phyloP scores from a whole-genome alignment of 1,140 invertebrate genomes.

The Teleopsis dalmanni region DNA sequence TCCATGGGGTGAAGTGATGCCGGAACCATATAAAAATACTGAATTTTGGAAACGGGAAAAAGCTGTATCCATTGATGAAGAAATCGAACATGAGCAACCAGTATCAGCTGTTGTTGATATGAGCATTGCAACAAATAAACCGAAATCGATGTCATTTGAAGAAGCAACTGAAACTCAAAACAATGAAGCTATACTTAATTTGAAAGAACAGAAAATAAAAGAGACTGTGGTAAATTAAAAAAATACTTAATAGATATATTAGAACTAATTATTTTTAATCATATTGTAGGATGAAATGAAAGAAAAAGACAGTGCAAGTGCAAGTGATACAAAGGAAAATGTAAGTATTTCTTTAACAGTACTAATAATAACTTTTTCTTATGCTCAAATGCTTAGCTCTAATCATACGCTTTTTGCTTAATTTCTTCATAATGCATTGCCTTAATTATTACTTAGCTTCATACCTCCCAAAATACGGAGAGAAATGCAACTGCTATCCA shows the following conservation, averaged over 20 bases:
- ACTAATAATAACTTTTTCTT: background rate
- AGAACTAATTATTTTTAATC: background rate
- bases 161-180: constrained; percentile 34
- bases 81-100: constrained; percentile 21
- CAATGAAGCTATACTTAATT: constrained; percentile 22
- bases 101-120: too few relatives aligned
- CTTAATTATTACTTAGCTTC: constrained; percentile 21
- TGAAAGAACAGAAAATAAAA: constrained; percentile 9
- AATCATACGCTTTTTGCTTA: background rate
- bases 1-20: constrained; percentile 38
- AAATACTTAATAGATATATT: background rate
- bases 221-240: constrained; percentile 2
- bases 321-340: constrained; percentile 10
- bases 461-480: constrained; percentile 26
- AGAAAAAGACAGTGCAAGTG: constrained; percentile 1
- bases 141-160: constrained; percentile 31
- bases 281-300: background rate
- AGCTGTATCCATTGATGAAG: constrained; percentile 37
- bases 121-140: constrained; percentile 22
- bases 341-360: constrained; percentile 9
- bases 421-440: background rate
- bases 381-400: background rate
- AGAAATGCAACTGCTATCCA: background rate
- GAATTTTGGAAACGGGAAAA: constrained; percentile 42
- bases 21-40: constrained; percentile 41